Base-by-base conservation (phyloP, 2,113 vertebrate genomes). In the Eulemur macaco region DNA sequence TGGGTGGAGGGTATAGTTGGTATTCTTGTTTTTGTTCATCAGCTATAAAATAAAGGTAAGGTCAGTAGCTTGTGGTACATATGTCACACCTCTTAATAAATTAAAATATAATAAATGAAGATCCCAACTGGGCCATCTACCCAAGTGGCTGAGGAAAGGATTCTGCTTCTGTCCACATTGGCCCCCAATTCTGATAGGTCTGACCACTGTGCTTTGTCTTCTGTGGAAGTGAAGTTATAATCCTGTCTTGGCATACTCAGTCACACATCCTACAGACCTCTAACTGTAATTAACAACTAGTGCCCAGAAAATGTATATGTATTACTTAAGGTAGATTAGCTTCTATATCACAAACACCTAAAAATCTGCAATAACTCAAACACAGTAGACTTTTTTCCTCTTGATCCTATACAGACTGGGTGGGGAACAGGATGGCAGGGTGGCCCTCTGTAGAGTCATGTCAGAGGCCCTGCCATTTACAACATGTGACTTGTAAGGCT, bases 91-190 rank as follows among this genome's bases (percentile, higher is more conserved):
- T 88, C 66, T 86, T 52, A 78, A 78, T 39, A 73, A 69, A 58
- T 52, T 66, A 56, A 88, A 78, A 50, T 91, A 69, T 50, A 91
- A 27, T 76, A 78, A 96, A n/a, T 64, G 73, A 81, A 93, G 69
- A 37, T 73, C 42, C 42, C 69, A 50, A 93, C 42, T 50, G 82
- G 64, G 11, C 63, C 27, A 56, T 86, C 64, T 87, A 82, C 27
- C 20, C 39, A 68, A 21, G 47, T 23, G 21, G 15, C 45, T 78
- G 29, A 88, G 54, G 58, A 86, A 84, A 85, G 31, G 17, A 56
- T 50, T 96, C 58, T 85, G 56, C 50, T 42, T 42, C 66, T 66
- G 15, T 73, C 14, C 47, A 71, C 13, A 20, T 1, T 64, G 42
- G 88, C 83, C 27, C 47, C 27, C 34, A 39, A 58, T 56, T 90